phyloP scores from a whole-genome alignment of 1,140 invertebrate genomes.

The Gyrodactylus bullatarudis region DNA sequence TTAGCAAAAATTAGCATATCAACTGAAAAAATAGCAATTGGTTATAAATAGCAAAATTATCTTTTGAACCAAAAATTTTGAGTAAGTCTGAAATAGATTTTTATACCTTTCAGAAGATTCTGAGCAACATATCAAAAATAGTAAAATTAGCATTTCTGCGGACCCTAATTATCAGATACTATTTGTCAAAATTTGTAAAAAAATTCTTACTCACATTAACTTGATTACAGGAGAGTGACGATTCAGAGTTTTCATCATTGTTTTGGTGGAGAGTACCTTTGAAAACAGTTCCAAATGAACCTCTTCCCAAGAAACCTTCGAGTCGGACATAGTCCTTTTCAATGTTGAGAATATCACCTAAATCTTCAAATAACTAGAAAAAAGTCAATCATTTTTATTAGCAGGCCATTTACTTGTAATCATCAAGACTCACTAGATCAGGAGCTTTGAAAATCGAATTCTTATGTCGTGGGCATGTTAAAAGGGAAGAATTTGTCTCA shows the following conservation, averaged over 20 bases:
- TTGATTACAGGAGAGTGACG: background rate
- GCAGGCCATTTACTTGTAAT: background rate
- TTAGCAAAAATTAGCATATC: too few species aligned
- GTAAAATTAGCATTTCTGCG: too few species aligned
- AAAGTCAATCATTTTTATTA: background rate
- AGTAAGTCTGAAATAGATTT: too few species aligned
- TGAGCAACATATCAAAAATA: too few species aligned
- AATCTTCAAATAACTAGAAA: slow-evolving; percentile 42
- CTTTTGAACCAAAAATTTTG: too few species aligned
- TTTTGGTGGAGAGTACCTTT: slow-evolving; percentile 35
- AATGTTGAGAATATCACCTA: slow-evolving; percentile 36
- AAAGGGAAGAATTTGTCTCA: background rate
- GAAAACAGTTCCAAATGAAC: slow-evolving; percentile 86
- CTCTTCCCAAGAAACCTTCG: slow-evolving; percentile 47
- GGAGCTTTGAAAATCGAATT: background rate
- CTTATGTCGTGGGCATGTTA: background rate
- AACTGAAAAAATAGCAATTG: too few species aligned
- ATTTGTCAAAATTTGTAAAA: background rate
- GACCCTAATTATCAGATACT: too few species aligned
- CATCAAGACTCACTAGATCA: background rate
- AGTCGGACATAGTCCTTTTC: slow-evolving; percentile 37
- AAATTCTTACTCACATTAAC: background rate
- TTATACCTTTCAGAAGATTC: too few species aligned
- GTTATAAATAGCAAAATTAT: too few species aligned
- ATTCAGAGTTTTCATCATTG: slow-evolving; percentile 11